Evolutionary conservation across 2,113 vertebrate genomes (phyloP).

Genomic region (Rynchops niger): DNA sequence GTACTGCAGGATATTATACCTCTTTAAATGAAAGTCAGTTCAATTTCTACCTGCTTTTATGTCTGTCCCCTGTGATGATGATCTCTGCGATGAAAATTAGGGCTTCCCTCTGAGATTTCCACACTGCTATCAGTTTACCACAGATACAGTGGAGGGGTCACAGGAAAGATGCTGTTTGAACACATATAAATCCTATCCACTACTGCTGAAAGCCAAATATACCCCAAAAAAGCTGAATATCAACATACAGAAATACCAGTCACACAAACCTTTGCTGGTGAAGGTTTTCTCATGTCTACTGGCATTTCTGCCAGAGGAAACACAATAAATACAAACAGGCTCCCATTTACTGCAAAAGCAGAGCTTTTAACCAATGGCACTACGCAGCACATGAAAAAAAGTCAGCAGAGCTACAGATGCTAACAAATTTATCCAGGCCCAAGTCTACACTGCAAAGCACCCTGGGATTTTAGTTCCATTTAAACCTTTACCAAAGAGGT

Average conservation of each 20-base stretch:
- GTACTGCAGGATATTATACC: neutral
- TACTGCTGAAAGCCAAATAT: neutral
- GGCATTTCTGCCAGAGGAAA: neutral
- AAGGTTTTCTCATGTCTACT: neutral
- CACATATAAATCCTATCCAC: neutral
- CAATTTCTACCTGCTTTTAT: neutral
- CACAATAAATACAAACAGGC: neutral
- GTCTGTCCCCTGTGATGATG: neutral
- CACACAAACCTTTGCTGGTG: neutral
- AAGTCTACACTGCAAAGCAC: neutral
- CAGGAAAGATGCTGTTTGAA: neutral
- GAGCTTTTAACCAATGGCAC: neutral
- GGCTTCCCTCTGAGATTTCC: neutral
- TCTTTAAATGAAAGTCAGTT: neutral
- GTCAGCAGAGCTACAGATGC: neutral
- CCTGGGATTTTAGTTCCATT: neutral
- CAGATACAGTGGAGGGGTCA: neutral
- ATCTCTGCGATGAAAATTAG: neutral
- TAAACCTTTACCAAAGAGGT: neutral
- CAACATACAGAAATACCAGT: neutral
- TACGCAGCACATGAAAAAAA: neutral
- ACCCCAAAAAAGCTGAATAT: no score
- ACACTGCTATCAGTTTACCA: neutral
- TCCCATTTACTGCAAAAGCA: neutral
- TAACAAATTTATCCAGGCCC: neutral